phyloP scores from a whole-genome alignment of 2,888 invertebrate genomes.

The Celastrina argiolus region DNA sequence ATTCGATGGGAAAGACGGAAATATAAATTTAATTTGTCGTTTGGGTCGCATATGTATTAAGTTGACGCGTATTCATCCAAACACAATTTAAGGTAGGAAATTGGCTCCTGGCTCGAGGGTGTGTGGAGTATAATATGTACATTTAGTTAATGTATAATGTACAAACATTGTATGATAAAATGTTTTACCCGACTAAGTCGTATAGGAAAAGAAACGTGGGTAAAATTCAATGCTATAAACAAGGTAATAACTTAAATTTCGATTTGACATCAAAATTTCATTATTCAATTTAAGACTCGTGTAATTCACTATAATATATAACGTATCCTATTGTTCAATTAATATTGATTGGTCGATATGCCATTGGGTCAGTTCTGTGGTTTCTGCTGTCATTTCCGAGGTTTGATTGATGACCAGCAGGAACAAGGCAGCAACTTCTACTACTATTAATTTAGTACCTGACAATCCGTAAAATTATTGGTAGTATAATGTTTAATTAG shows the following conservation, averaged over 20 bases:
- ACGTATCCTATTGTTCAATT: not conserved
- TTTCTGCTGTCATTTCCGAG: not conserved
- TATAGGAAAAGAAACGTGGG: too few species aligned
- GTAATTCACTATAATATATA: not conserved
- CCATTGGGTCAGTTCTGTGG: not conserved
- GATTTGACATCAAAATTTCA: too few species aligned
- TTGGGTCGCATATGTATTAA: slow-evolving; percentile 67
- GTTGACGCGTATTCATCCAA: slow-evolving; percentile 68
- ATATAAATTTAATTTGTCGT: slow-evolving; percentile 70
- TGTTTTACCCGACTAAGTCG: too few species aligned
- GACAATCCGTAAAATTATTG: not conserved
- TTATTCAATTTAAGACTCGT: too few species aligned
- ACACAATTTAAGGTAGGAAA: slow-evolving; percentile 74
- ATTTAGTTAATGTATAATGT: too few species aligned
- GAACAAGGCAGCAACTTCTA: too few species aligned
- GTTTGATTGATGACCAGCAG: not conserved
- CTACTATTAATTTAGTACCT: not conserved
- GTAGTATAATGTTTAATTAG: too few species aligned
- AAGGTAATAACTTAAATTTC: too few species aligned
- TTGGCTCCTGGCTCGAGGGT: slow-evolving; percentile 67
- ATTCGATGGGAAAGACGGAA: slow-evolving; percentile 44
- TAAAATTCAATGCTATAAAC: too few species aligned
- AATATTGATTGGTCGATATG: not conserved
- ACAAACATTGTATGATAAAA: too few species aligned
- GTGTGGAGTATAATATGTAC: slow-evolving; percentile 53